A percentile compares a stretch with the other conserved stretches of the same genome.
Conservation (phyloP, 2,113 vertebrate species). For the Brachionichthys hirsutus region DNA sequence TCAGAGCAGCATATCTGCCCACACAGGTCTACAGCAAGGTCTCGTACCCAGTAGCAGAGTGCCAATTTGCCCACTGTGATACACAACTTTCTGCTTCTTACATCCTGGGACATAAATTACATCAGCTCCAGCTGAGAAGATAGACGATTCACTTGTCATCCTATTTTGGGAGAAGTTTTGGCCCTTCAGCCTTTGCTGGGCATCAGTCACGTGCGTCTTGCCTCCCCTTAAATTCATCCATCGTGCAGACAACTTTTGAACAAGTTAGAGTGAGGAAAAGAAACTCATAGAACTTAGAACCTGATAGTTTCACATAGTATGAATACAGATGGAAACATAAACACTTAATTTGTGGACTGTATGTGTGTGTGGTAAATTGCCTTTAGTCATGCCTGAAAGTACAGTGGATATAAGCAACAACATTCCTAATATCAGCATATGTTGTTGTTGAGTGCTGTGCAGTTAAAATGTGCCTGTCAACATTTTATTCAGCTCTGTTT, state of each 20-base stretch:
- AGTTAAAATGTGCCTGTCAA: conserved; percentile 33
- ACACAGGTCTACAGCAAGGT: conserved; percentile 59
- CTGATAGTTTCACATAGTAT: conserved; percentile 35
- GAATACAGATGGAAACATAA: conserved; percentile 21
- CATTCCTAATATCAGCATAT: conserved; percentile 34
- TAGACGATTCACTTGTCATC: conserved; percentile 38
- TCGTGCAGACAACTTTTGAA: conserved; percentile 49
- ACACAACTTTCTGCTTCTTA: conserved; percentile 53
- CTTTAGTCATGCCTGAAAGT: conserved; percentile 10
- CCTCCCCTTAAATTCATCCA: conserved; percentile 44
- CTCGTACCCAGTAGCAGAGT: conserved; percentile 44
- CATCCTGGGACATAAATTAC: conserved; percentile 52
- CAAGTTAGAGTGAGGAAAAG: conserved; percentile 39
- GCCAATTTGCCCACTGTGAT: conserved; percentile 45
- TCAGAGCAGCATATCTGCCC: conserved; percentile 65
- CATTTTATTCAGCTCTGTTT: conserved; percentile 50
- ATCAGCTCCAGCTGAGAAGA: conserved; percentile 51
- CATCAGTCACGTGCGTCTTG: conserved; percentile 49
- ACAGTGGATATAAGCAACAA: conserved; percentile 9
- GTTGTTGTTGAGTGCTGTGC: conserved; percentile 25
- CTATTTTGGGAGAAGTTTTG: conserved; percentile 57
- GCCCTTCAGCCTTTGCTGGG: conserved; percentile 45
- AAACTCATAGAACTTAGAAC: conserved; percentile 36
- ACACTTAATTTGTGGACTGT: background rate
- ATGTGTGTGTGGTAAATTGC: conserved; percentile 19